These are phyloP conservation scores for Lutjanus erythropterus DNA, from an alignment of 2,113 vertebrate species.

Conservation along the genomic window DNA sequence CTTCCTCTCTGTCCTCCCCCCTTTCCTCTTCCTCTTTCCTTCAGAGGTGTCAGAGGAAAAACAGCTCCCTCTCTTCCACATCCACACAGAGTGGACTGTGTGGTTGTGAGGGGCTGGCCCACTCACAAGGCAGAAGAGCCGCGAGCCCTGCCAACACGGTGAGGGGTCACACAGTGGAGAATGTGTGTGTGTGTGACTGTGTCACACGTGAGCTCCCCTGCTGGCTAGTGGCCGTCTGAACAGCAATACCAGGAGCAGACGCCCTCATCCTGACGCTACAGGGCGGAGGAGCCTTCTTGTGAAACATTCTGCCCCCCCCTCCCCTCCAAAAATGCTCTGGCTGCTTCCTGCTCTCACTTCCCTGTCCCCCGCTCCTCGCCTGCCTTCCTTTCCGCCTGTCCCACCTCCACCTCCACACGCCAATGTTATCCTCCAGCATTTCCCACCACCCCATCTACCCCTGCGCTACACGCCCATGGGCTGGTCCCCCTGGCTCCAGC, in stretches of 20 bases:
- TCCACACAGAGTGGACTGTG: conserved; percentile 71
- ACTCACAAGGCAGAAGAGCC: conserved; percentile 80
- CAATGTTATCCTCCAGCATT: conserved; percentile 32
- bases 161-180: conserved; percentile 70
- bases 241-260: conserved; percentile 63
- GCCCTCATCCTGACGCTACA: conserved; percentile 88
- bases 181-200: conserved; percentile 45
- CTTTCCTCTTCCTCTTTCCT: conserved; percentile 78
- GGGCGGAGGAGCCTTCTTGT: conserved; percentile 83
- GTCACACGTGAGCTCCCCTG: conserved; percentile 50
- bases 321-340: conserved; percentile 74
- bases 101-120: conserved; percentile 49
- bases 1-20: conserved; percentile 55
- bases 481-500: conserved; percentile 62
- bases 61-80: conserved; percentile 42
- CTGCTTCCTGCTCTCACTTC: conserved; percentile 86
- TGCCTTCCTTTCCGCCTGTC: conserved; percentile 37
- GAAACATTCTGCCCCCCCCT: conserved; percentile 89
- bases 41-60: conserved; percentile 45
- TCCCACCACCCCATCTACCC: conserved; percentile 36
- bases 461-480: conserved; percentile 55
- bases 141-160: conserved; percentile 63
- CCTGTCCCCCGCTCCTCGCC: conserved; percentile 33
- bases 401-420: conserved; percentile 40
- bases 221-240: conserved; percentile 50